Evolutionary conservation across 2,113 vertebrate genomes (phyloP).

Genomic region (Ictalurus furcatus): DNA sequence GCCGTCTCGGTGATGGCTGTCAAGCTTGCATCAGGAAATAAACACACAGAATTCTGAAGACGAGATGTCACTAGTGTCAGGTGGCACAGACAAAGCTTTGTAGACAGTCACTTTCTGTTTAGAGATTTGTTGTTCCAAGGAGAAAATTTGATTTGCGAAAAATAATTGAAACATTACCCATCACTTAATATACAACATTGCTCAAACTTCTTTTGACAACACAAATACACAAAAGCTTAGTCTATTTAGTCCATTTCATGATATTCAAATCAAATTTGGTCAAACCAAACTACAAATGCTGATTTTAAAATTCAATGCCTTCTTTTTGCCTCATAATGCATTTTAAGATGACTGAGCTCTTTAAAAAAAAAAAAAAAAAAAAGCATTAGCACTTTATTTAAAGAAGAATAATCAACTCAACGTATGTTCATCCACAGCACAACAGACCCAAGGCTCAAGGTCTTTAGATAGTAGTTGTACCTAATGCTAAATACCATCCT

Average conservation of each 20-base stretch:
- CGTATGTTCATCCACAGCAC: neutral
- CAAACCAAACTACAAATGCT: neutral
- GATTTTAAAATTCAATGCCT: neutral
- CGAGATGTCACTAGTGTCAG: conserved; percentile 14
- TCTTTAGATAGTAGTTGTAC: neutral
- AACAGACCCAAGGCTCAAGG: neutral
- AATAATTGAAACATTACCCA: neutral
- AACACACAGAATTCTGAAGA: conserved; percentile 35
- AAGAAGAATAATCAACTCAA: neutral
- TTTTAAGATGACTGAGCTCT: neutral
- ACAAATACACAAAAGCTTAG: neutral
- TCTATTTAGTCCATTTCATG: neutral
- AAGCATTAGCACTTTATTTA: neutral
- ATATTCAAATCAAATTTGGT: neutral
- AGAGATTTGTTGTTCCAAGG: neutral
- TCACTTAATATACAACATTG: neutral
- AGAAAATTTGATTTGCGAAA: conserved; percentile 28
- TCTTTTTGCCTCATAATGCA: neutral
- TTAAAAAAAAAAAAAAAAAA: neutral
- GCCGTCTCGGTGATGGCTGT: conserved; percentile 29
- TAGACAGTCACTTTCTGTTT: conserved; percentile 7
- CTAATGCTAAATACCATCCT: neutral
- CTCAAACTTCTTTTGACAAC: neutral
- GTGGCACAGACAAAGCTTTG: neutral
- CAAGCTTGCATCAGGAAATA: conserved; percentile 36